Conservation (phyloP, 2,113 vertebrate species). For the Murina feae region DNA sequence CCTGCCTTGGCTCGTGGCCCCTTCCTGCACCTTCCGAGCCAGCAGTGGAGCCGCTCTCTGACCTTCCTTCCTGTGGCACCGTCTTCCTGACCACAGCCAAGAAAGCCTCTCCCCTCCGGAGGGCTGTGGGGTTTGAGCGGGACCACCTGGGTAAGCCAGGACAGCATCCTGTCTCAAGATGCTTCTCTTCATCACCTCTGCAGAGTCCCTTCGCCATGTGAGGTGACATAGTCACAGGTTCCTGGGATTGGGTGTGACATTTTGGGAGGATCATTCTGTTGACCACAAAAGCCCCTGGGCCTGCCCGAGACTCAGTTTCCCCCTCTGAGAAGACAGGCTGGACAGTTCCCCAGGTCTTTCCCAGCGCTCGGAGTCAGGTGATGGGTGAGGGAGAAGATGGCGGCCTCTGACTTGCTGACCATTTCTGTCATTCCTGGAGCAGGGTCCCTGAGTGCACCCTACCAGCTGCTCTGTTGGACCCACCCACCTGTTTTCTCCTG, state of each 20-base stretch:
- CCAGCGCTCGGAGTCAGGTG: not conserved
- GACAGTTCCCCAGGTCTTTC: not conserved
- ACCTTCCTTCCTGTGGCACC: fast-evolving
- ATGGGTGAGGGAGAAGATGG: fast-evolving
- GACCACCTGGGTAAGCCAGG: not conserved
- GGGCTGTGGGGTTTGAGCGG: fast-evolving
- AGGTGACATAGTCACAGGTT: fast-evolving
- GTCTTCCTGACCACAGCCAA: no score
- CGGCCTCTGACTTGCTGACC: fast-evolving
- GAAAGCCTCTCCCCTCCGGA: fast-evolving
- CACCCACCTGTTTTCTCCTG: fast-evolving
- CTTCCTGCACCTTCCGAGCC: not conserved
- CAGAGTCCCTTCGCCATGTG: not conserved
- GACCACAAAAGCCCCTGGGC: not conserved
- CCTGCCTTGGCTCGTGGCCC: fast-evolving
- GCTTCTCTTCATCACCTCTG: fast-evolving
- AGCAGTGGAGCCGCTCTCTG: fast-evolving
- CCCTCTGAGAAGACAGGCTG: not conserved
- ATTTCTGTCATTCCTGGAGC: fast-evolving
- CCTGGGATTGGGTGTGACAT: not conserved
- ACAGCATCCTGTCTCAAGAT: not conserved
- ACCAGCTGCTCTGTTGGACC: fast-evolving
- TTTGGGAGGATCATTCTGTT: not conserved
- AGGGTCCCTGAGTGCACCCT: fast-evolving
- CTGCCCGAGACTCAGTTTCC: not conserved